Conservation (phyloP, 2,888 invertebrate genomes). For the Ormyrus labotus region DNA sequence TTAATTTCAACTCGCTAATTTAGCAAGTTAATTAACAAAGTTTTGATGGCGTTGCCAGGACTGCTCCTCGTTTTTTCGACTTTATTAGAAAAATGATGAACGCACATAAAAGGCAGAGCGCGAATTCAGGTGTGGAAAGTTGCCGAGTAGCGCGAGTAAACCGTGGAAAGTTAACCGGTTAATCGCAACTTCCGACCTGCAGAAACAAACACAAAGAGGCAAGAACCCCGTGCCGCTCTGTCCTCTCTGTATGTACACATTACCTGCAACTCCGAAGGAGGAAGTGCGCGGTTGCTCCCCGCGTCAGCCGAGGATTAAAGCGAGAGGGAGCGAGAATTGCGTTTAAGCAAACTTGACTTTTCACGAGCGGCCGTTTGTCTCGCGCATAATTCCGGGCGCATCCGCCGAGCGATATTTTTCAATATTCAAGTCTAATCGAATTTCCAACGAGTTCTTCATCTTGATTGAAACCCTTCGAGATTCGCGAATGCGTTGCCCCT, state of each 20-base stretch:
- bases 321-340: conserved; percentile 54
- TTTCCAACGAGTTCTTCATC: too few relatives aligned
- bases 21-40: conserved; percentile 57
- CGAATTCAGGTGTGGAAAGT: background rate
- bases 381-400: conserved; percentile 68
- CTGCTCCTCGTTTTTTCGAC: too few relatives aligned
- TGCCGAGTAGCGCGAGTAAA: conserved; percentile 8
- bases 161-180: conserved; percentile 51
- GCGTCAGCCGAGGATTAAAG: background rate
- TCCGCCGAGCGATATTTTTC: conserved; percentile 63
- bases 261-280: background rate
- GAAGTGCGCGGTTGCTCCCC: background rate
- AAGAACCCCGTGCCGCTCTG: background rate
- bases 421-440: background rate
- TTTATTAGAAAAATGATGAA: too few relatives aligned
- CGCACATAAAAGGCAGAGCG: background rate
- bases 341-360: conserved; percentile 67
- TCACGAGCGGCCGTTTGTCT: conserved; percentile 68
- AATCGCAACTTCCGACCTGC: conserved; percentile 47
- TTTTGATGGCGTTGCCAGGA: conserved; percentile 43
- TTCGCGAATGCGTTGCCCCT: too few relatives aligned
- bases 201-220: background rate
- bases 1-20: conserved; percentile 50
- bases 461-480: too few relatives aligned
- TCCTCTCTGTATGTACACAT: background rate